phyloP scores from a whole-genome alignment of 2,888 invertebrate genomes.

The Acleris emargana region DNA sequence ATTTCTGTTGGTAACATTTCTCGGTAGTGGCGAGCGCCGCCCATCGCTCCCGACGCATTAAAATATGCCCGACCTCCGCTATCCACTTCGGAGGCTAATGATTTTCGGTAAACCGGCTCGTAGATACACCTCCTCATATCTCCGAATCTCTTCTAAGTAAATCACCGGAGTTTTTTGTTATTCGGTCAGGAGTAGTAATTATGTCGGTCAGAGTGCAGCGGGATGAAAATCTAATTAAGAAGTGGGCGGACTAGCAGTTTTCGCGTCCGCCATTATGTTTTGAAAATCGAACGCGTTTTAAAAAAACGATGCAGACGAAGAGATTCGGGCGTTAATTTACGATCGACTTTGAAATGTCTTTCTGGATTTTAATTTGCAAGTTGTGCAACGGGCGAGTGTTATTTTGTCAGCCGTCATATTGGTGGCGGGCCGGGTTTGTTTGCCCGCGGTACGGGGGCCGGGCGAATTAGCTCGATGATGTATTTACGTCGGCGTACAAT shows the following conservation, averaged over 20 bases:
- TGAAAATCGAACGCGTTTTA: conserved; percentile 51
- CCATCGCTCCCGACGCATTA: conserved; percentile 82
- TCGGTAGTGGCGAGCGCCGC: conserved; percentile 81
- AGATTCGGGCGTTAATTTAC: conserved; percentile 21
- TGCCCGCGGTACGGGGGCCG: conserved; percentile 56
- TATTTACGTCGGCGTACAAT: conserved; percentile 73
- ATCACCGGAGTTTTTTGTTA: conserved; percentile 77
- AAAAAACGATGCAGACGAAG: conserved; percentile 22
- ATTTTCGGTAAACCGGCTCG: conserved; percentile 82
- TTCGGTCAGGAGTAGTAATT: conserved; percentile 79
- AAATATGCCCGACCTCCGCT: conserved; percentile 79
- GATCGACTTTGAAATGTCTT: conserved; percentile 25
- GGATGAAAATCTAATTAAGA: conserved; percentile 81
- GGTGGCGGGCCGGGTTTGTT: conserved; percentile 50
- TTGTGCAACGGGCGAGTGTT: background rate
- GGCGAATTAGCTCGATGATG: conserved; percentile 74
- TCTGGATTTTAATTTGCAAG: conserved; percentile 10
- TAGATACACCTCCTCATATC: conserved; percentile 76
- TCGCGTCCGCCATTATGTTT: conserved; percentile 66
- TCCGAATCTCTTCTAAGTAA: conserved; percentile 78
- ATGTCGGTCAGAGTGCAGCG: conserved; percentile 83
- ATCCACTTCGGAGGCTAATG: conserved; percentile 79
- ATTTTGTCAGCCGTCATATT: conserved; percentile 32
- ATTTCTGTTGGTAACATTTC: conserved; percentile 83
- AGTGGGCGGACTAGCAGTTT: conserved; percentile 71